These are phyloP conservation scores for Boulengeromyrus knoepffleri DNA, from an alignment of 2,113 vertebrate genomes.

Conservation along the genomic window DNA sequence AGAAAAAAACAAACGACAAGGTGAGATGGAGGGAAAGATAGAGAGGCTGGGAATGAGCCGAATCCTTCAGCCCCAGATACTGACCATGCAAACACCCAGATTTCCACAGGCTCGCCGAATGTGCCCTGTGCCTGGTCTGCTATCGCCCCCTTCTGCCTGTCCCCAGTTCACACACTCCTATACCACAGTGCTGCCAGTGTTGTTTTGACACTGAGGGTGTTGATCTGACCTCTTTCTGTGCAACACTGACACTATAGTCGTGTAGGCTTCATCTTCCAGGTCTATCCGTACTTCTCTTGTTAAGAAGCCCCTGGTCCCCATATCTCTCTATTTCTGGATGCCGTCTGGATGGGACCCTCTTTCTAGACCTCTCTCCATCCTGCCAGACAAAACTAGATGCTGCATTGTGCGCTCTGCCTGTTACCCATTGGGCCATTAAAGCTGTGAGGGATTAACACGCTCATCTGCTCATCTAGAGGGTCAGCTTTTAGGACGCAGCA, in stretches of 20 bases:
- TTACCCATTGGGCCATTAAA: constrained; percentile 26
- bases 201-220: not conserved
- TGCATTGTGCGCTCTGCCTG: constrained; percentile 5
- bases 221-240: not conserved
- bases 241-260: not conserved
- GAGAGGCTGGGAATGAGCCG: constrained; percentile 32
- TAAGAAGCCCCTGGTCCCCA: not conserved
- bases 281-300: not conserved
- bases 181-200: not conserved
- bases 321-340: not conserved
- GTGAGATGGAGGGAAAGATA: constrained; percentile 46
- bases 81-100: not conserved
- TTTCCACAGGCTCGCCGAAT: not conserved
- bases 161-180: not conserved
- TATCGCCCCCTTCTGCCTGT: not conserved
- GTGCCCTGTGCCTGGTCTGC: not conserved
- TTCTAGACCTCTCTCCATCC: not conserved
- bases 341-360: not conserved
- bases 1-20: not conserved
- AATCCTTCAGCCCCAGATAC: not conserved
- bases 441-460: constrained; percentile 29
- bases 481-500: not conserved
- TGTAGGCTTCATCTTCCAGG: not conserved
- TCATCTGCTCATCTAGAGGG: constrained; percentile 7
- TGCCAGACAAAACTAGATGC: constrained; percentile 24